Evolutionary conservation across 2,113 vertebrate species (phyloP), one percentile per base, ranked within the genome.

Genomic region (Melierax canorus): DNA sequence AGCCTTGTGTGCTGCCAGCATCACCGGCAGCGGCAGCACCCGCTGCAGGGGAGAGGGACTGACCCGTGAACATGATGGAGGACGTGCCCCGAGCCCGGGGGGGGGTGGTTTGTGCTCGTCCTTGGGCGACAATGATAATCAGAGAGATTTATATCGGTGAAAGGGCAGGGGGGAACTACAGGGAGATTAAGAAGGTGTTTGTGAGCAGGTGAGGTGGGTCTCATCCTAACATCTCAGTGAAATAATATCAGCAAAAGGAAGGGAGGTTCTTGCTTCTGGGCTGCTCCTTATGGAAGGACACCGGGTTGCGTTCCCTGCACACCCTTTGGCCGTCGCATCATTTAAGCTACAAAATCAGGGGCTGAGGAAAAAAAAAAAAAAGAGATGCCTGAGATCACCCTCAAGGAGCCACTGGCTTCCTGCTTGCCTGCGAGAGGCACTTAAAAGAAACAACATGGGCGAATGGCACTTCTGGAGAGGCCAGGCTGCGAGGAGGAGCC

Each of bases 41-140:
- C 4, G 2, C 81, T 21, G 39, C 23, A 5, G n/a, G 34, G 53
- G 20, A 38, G 7, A 7, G 41, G 53, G 56, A 18, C 10, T 2
- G 29, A n/a, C 23, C 41, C 6, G 0, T 4, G 72, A 23, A 20
- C 1, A 0, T 10, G 80, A 45, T 1, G 16, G 55, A 75, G 41
- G 55, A 56, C 41, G 4, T 43, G n/a, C 10, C n/a, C 72, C 0
- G 3, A 27, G 38, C 43, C 7, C 2, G 29, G 62, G 29, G 29
- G 11, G 20, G 39, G n/a, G 29, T 8, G 23, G 36, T 8, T 38
- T 30, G 15, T 15, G 55, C 60, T 74, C 6, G 0, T 78, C 92
- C 66, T 68, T 50, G 48, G 72, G 60, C 1, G 21, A 78, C 55
- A 45, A 14, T 3, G 53, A 73, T 36, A 24, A 39, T 50, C 78